phyloP scores from a whole-genome alignment of 2,113 vertebrate species.

The Cyanistes caeruleus region DNA sequence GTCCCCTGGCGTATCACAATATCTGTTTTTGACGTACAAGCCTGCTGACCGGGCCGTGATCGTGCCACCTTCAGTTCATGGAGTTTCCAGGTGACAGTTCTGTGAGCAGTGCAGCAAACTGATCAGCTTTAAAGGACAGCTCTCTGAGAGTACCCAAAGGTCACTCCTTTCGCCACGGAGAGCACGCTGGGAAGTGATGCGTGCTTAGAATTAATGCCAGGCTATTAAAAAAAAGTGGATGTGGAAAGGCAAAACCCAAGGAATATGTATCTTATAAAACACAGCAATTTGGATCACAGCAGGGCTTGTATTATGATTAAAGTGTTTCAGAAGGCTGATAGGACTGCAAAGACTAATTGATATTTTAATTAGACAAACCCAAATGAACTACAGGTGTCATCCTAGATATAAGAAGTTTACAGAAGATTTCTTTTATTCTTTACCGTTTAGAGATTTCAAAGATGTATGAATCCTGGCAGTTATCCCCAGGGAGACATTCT shows the following conservation, averaged over 20 bases:
- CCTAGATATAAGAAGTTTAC: not conserved
- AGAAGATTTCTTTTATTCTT: not conserved
- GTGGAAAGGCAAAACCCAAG: not conserved
- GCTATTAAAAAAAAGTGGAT: not conserved
- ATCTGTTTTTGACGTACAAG: not conserved
- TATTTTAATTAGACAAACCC: constrained; percentile 43
- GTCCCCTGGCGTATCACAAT: not conserved
- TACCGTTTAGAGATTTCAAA: not conserved
- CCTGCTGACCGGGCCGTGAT: not conserved
- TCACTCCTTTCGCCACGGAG: not conserved
- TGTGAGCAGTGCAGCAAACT: not conserved
- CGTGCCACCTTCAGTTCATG: not conserved
- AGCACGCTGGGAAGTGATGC: not conserved
- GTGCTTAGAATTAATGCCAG: not conserved
- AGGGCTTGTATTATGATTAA: not conserved
- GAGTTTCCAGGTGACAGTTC: not conserved
- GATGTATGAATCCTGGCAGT: not conserved
- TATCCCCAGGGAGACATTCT: not conserved
- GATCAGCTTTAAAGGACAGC: not conserved
- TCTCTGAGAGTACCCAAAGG: not conserved
- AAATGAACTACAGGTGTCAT: constrained; percentile 2
- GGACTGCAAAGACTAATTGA: constrained; percentile 7
- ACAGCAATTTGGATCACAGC: not conserved
- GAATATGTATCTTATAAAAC: not conserved
- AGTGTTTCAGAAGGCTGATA: constrained; percentile 20